These are phyloP conservation scores for Drosophila suzukii DNA, from an alignment of 1,140 invertebrate species.

Conservation along the genomic window DNA sequence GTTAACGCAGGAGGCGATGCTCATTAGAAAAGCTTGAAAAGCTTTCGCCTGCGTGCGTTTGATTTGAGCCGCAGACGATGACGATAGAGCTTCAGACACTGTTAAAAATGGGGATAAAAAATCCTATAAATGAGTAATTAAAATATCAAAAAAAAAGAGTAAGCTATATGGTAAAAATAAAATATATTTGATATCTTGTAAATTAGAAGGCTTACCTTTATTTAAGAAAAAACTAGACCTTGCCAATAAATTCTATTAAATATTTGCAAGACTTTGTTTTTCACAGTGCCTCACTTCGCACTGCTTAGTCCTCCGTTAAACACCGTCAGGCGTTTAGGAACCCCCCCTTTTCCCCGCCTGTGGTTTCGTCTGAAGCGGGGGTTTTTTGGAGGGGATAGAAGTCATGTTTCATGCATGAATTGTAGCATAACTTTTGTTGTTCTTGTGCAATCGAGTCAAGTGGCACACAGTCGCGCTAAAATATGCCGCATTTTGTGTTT, in stretches of 20 bases:
- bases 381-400: neutral
- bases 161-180: too few species aligned
- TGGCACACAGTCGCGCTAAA: constrained; percentile 53
- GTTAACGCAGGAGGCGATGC: constrained; percentile 34
- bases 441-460: constrained; percentile 73
- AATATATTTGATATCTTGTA: too few species aligned
- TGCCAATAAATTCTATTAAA: too few species aligned
- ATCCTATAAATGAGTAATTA: neutral
- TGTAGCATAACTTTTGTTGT: constrained; percentile 75
- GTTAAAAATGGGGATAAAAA: neutral
- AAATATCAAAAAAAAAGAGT: neutral
- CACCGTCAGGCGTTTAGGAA: constrained; percentile 7
- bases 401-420: constrained; percentile 78
- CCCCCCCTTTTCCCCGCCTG: constrained; percentile 3
- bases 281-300: constrained; percentile 5
- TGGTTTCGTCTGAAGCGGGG: neutral
- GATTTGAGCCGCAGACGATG: constrained; percentile 56
- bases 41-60: constrained; percentile 66
- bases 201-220: too few species aligned
- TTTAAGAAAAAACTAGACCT: too few species aligned
- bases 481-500: constrained; percentile 61
- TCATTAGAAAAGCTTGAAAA: constrained; percentile 71
- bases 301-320: constrained; percentile 2
- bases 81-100: constrained; percentile 32
- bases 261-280: neutral